Evolutionary conservation across 1,140 invertebrate genomes (phyloP).

Genomic region (Rhopalosiphum padi): DNA sequence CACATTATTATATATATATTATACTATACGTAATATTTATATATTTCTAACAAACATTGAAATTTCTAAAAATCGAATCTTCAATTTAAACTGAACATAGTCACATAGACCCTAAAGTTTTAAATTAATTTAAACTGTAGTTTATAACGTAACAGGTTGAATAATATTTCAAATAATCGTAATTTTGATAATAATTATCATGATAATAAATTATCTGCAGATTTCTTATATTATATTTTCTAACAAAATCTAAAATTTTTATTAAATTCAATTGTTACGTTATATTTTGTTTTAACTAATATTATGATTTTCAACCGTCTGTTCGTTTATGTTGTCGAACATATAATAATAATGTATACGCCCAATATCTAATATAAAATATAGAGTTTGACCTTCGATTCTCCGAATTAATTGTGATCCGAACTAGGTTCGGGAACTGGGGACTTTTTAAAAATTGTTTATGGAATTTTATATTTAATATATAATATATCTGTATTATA

Average conservation of each 20-base stretch:
- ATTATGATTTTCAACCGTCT: too few species aligned
- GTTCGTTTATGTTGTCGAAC: too few species aligned
- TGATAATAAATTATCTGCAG: too few species aligned
- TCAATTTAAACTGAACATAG: background rate
- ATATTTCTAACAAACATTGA: background rate
- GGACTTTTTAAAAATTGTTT: too few species aligned
- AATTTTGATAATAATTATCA: background rate
- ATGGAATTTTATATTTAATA: too few species aligned
- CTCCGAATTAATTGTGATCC: too few species aligned
- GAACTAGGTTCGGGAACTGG: too few species aligned
- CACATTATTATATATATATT: background rate
- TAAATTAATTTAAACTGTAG: background rate
- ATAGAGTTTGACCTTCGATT: too few species aligned
- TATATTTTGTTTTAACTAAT: too few species aligned
- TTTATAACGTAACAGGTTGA: background rate
- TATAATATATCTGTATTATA: too few species aligned
- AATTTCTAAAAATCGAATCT: background rate
- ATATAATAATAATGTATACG: too few species aligned
- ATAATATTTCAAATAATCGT: background rate
- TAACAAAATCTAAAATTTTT: background rate
- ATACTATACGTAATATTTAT: background rate
- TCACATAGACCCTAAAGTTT: background rate
- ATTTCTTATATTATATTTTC: background rate
- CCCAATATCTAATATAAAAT: too few species aligned
- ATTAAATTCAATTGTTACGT: background rate